These are phyloP conservation scores for Oncorhynchus kisutch DNA, from an alignment of 2,113 vertebrate species.

Conservation along the genomic window DNA sequence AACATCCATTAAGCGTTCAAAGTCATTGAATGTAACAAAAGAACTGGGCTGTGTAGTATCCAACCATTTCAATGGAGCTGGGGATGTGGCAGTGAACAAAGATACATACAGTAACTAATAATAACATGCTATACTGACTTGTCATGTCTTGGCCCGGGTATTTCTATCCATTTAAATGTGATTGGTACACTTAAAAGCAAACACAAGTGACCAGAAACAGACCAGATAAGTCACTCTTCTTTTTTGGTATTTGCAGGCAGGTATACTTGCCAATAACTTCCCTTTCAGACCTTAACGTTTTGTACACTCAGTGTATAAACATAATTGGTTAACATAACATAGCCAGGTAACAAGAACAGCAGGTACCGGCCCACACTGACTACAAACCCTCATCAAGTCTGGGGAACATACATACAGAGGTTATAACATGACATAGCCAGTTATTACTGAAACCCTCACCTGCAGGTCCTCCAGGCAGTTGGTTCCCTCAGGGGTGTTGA, in stretches of 20 bases:
- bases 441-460: constrained; percentile 49
- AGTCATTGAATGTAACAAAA: not conserved
- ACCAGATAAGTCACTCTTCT: too few species aligned
- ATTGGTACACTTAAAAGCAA: too few species aligned
- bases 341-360: not conserved
- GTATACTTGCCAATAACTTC: too few species aligned
- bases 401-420: not conserved
- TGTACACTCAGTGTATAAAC: too few species aligned
- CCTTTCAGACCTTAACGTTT: too few species aligned
- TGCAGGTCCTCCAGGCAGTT: constrained; percentile 74
- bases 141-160: too few species aligned
- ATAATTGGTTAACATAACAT: not conserved
- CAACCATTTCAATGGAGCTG: not conserved
- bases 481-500: constrained; percentile 68
- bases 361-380: too few species aligned
- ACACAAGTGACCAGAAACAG: too few species aligned
- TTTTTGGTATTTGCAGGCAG: too few species aligned
- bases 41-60: not conserved
- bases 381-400: not conserved
- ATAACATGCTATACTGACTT: too few species aligned
- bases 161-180: too few species aligned
- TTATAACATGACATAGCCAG: not conserved
- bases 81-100: not conserved
- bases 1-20: constrained; percentile 13
- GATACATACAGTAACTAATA: too few species aligned